Conservation (phyloP, 2,888 invertebrate species). For the Sesia apiformis region DNA sequence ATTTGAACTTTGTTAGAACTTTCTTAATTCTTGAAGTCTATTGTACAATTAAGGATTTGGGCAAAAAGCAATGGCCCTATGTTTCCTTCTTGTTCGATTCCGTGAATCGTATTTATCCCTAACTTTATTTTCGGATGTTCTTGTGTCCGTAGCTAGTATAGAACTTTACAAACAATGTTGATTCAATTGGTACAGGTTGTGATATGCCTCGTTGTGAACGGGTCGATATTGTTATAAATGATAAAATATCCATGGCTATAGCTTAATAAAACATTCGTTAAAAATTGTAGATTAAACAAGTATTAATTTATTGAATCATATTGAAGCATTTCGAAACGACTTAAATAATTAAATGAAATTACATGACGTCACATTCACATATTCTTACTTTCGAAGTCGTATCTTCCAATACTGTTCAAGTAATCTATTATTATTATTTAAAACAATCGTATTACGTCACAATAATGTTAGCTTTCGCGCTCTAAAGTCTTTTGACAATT, state of each 20-base stretch:
- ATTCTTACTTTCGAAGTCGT: too few species aligned
- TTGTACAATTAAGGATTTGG: slow-evolving; percentile 68
- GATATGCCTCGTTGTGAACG: slow-evolving; percentile 74
- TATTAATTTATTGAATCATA: slow-evolving; percentile 68
- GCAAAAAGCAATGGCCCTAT: slow-evolving; percentile 57
- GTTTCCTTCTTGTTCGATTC: slow-evolving; percentile 71
- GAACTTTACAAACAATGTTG: slow-evolving; percentile 74
- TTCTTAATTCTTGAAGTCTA: slow-evolving; percentile 64
- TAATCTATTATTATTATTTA: too few species aligned
- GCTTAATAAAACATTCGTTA: slow-evolving; percentile 71
- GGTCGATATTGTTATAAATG: slow-evolving; percentile 74
- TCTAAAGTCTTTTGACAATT: slow-evolving; percentile 25
- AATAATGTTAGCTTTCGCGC: slow-evolving; percentile 46
- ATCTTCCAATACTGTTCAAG: too few species aligned
- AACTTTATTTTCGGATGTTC: slow-evolving; percentile 69
- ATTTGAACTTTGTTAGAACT: slow-evolving; percentile 65
- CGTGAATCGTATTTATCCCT: slow-evolving; percentile 72
- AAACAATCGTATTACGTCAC: slow-evolving; percentile 23
- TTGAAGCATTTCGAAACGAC: slow-evolving; percentile 61
- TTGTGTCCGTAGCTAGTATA: slow-evolving; percentile 73
- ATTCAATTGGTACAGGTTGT: slow-evolving; percentile 75
- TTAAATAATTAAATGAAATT: slow-evolving; percentile 57
- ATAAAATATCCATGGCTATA: slow-evolving; percentile 71
- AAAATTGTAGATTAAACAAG: slow-evolving; percentile 69
- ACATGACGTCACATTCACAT: slow-evolving; percentile 39